Percentiles rank a stretch among this genome's conserved stretches.
Conservation (phyloP, 1,140 invertebrate species). For the Forficula auricularia region DNA sequence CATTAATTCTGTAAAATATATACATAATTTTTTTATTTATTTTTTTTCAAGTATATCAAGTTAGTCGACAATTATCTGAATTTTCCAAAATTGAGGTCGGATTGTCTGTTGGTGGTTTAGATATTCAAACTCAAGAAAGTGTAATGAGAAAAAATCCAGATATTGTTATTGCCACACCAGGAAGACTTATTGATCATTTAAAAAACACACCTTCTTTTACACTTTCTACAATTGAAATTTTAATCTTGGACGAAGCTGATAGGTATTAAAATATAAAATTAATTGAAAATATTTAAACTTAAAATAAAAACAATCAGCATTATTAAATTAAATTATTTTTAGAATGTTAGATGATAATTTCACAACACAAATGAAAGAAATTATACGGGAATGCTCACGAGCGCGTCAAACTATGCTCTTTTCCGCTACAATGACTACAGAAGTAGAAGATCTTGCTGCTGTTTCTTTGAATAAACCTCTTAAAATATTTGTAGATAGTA, state of each 20-base stretch:
- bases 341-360: conserved; percentile 98
- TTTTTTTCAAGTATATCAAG: conserved; percentile 57
- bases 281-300: not conserved
- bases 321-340: conserved; percentile 19
- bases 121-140: conserved; percentile 56
- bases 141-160: conserved; percentile 80
- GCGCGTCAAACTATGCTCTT: conserved; percentile 96
- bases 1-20: no score
- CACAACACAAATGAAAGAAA: conserved; percentile 95
- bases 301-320: not conserved
- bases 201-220: conserved; percentile 86
- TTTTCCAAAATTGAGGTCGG: conserved; percentile 69
- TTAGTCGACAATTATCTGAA: conserved; percentile 77
- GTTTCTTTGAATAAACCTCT: conserved; percentile 83
- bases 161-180: conserved; percentile 94
- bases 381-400: conserved; percentile 72
- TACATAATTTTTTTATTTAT: no score
- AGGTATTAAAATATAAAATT: conserved; percentile 36
- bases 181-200: conserved; percentile 92
- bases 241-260: conserved; percentile 90
- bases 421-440: conserved; percentile 96
- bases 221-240: conserved; percentile 78
- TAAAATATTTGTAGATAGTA: conserved; percentile 87
- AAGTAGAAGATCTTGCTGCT: conserved; percentile 81
- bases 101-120: conserved; percentile 78